Conservation (phyloP, 23 tunicate species). For the Diplosoma virens region DNA sequence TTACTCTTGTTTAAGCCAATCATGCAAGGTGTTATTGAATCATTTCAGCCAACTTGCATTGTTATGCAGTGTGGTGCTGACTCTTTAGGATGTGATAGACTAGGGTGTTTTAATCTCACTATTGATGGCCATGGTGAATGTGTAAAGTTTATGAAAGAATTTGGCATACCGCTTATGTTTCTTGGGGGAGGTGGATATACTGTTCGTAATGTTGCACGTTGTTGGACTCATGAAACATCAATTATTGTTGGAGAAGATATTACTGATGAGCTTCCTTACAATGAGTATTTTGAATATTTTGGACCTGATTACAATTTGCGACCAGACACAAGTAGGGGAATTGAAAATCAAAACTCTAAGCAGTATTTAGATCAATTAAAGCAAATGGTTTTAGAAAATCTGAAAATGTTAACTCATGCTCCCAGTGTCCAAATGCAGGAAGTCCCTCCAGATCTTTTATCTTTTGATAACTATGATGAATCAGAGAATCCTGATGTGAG, state of each 20-base stretch:
- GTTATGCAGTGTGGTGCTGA: conserved; percentile 99
- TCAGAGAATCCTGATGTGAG: conserved; percentile 60
- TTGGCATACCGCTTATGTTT: conserved; percentile 93
- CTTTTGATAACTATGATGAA: conserved; percentile 87
- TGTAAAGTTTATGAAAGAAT: conserved; percentile 91
- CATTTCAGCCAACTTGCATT: conserved; percentile 90
- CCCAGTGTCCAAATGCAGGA: conserved; percentile 99
- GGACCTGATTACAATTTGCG: conserved; percentile 91
- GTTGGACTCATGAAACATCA: conserved; percentile 99
- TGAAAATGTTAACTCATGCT: conserved; percentile 78
- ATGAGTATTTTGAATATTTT: conserved; percentile 95
- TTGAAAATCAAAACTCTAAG: conserved; percentile 93
- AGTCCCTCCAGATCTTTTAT: conserved; percentile 94
- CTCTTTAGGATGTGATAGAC: conserved; percentile 95
- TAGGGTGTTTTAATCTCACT: conserved; percentile 95
- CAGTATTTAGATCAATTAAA: conserved; percentile 83
- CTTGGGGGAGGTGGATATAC: conserved; percentile 99
- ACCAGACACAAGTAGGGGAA: conserved; percentile 94
- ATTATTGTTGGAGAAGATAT: conserved; percentile 90
- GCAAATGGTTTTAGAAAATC: conserved; percentile 71
- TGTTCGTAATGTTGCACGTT: conserved; percentile 94
- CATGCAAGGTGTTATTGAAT: conserved; percentile 89
- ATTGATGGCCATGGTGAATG: conserved; percentile 99
- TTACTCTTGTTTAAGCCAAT: conserved; percentile 85
- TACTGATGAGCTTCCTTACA: conserved; percentile 88